These are phyloP conservation scores for Drepana arcuata DNA, from an alignment of 1,140 invertebrate species.

Conservation along the genomic window DNA sequence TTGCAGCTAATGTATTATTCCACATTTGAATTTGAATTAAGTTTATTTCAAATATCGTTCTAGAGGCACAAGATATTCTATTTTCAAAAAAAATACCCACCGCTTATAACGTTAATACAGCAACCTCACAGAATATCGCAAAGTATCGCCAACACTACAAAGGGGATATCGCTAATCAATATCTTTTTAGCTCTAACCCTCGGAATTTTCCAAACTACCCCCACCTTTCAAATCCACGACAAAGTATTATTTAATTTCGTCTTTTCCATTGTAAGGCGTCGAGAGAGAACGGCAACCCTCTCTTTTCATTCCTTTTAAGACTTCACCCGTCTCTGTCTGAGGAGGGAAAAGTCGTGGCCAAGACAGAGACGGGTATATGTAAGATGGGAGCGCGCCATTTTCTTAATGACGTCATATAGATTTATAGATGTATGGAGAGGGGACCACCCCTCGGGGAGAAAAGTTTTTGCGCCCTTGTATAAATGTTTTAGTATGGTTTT, in stretches of 20 bases:
- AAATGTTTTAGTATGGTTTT: conserved; percentile 43
- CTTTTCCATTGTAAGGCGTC: conserved; percentile 63
- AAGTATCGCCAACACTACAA: conserved; percentile 29
- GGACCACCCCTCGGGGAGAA: conserved; percentile 30
- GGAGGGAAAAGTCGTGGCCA: conserved; percentile 26
- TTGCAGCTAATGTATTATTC: no score
- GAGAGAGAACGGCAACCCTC: conserved; percentile 33
- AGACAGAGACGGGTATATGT: conserved; percentile 41
- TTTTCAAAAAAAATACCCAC: no score
- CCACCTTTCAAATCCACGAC: conserved; percentile 60
- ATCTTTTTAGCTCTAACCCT: conserved; percentile 59
- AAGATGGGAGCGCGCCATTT: conserved; percentile 52
- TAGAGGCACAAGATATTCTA: no score
- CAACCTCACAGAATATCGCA: conserved; percentile 14
- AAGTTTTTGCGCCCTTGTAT: conserved; percentile 50
- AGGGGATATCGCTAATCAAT: conserved; percentile 49
- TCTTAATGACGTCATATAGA: conserved; percentile 68
- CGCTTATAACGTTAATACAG: no score
- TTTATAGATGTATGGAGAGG: conserved; percentile 53
- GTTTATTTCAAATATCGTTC: no score
- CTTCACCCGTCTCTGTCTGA: conserved; percentile 30
- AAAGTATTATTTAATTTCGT: conserved; percentile 71
- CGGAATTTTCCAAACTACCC: conserved; percentile 57
- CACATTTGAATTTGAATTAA: no score
- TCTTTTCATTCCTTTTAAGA: conserved; percentile 46